Base-by-base conservation (phyloP, 2,888 invertebrate species). In the Melieria crassipennis region DNA sequence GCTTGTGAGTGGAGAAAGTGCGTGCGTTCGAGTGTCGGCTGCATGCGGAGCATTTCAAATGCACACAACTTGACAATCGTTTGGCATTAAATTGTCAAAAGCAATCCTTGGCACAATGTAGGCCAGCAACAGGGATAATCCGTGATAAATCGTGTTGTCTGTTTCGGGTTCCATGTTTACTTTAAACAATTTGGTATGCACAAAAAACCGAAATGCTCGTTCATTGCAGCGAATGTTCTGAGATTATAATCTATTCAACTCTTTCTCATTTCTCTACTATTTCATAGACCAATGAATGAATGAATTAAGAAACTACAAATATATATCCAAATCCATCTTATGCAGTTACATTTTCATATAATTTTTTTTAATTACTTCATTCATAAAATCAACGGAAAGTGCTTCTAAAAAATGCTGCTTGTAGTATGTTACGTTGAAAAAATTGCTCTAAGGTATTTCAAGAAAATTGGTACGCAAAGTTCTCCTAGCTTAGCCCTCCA, bases 101-200 rank as follows among this genome's bases (percentile, higher is more conserved):
- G 61, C 67, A 58, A 55, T 52, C 10, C 56, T 64, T 16, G 58
- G 70, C 65, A 66, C 71, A 76, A 79, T 76, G 72, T 78, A 76
- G 76, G 78, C 76, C 75, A 77, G 67, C 73, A 48, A 63, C 64
- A 58, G 67, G 63, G 71, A 58, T 71, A 67, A 71, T 45, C 71
- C 65, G 45, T 60, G 67, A 48, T 63, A 71, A 71, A 71, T 63
- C 58, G 55, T 71, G 46, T 56, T 65, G 47, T 63, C 48, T 47
- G 62, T 13, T 62, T 52, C 6, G 30, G 30, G 30, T 30, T 30
- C 30, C 30, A 30, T 30, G 30, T 30, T 30, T 30, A 30, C 30
- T 30, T 30, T 30, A 30, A 30, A 30, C 30, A 30, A 30, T 30
- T 30, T 30, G 30, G 30, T 3, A 30, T 30, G 30, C 30, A 30